Conservation (phyloP, 2,888 invertebrate species). For the Strigamia transsilvanica region DNA sequence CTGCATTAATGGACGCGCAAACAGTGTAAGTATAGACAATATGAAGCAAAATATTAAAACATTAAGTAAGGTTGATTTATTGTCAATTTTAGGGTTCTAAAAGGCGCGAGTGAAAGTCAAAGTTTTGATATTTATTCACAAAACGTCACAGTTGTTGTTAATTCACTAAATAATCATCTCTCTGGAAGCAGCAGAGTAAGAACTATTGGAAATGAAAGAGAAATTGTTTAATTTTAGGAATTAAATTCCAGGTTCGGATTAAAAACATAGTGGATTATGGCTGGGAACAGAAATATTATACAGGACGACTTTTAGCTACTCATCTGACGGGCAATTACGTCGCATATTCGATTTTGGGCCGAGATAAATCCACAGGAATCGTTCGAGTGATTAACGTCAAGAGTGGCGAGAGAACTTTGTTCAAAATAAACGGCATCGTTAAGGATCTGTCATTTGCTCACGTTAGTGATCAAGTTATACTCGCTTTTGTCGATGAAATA, state of each 20-base stretch:
- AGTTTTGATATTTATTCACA: slow-evolving; percentile 70
- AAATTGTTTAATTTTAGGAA: slow-evolving; percentile 2
- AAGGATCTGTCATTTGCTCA: slow-evolving; percentile 91
- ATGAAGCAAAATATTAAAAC: background rate
- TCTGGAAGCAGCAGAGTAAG: slow-evolving; percentile 63
- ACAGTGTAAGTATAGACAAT: background rate
- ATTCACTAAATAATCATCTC: slow-evolving; percentile 58
- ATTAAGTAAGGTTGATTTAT: background rate
- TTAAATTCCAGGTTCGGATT: slow-evolving; percentile 75
- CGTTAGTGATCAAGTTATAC: slow-evolving; percentile 76
- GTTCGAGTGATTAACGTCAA: slow-evolving; percentile 84
- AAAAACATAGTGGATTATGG: slow-evolving; percentile 90
- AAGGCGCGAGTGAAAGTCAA: slow-evolving; percentile 70
- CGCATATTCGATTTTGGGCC: slow-evolving; percentile 72
- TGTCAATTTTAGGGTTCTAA: slow-evolving; percentile 62
- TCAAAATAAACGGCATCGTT: slow-evolving; percentile 88
- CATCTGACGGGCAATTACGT: slow-evolving; percentile 85
- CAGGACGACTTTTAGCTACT: slow-evolving; percentile 86
- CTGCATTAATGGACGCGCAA: background rate
- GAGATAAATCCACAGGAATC: slow-evolving; percentile 67
- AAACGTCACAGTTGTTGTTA: slow-evolving; percentile 65
- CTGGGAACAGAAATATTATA: slow-evolving; percentile 89
- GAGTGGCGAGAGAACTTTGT: slow-evolving; percentile 77
- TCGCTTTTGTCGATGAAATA: slow-evolving; percentile 87
- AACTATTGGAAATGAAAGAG: background rate